Evolutionary conservation across 2,797 vertebrate genomes (phyloP).

Genomic region (Nannoperca australis): DNA sequence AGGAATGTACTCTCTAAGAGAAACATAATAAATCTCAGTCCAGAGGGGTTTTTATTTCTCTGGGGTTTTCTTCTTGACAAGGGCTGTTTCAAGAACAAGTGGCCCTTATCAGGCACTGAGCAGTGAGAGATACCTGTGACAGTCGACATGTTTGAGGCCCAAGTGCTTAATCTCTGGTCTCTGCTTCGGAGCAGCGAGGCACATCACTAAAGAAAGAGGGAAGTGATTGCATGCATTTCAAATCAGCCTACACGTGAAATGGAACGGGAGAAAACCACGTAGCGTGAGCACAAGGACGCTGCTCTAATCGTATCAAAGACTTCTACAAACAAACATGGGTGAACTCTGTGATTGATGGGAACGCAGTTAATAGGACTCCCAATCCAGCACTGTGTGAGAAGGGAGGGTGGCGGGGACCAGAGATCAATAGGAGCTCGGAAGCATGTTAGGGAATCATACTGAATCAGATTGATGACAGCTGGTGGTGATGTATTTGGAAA

Average conservation of each 20-base stretch:
- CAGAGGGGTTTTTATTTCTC: constrained; percentile 49
- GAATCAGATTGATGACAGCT: constrained; percentile 81
- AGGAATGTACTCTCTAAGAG: constrained; percentile 36
- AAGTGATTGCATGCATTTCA: constrained; percentile 55
- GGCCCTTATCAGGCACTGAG: constrained; percentile 75
- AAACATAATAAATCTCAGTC: constrained; percentile 59
- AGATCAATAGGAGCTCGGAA: constrained; percentile 79
- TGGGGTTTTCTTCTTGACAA: constrained; percentile 46
- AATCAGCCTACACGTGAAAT: constrained; percentile 48
- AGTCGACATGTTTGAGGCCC: constrained; percentile 75
- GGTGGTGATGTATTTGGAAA: constrained; percentile 76
- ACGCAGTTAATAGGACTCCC: constrained; percentile 77
- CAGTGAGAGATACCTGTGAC: constrained; percentile 78
- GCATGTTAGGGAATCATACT: constrained; percentile 76
- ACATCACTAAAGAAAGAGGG: constrained; percentile 54
- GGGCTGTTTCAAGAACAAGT: constrained; percentile 66
- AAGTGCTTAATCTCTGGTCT: constrained; percentile 81
- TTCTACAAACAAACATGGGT: constrained; percentile 81
- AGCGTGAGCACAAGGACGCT: constrained; percentile 35
- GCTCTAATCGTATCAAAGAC: constrained; percentile 82
- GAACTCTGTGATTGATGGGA: constrained; percentile 80
- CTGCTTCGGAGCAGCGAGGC: constrained; percentile 71
- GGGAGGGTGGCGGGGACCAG: constrained; percentile 40
- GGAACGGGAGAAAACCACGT: constrained; percentile 21
- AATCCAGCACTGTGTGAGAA: constrained; percentile 52